A percentile compares a stretch with the other conserved stretches of the same genome.
These are phyloP conservation scores for Lutjanus argentimaculatus DNA, from an alignment of 2,797 vertebrate genomes.

Conservation along the genomic window DNA sequence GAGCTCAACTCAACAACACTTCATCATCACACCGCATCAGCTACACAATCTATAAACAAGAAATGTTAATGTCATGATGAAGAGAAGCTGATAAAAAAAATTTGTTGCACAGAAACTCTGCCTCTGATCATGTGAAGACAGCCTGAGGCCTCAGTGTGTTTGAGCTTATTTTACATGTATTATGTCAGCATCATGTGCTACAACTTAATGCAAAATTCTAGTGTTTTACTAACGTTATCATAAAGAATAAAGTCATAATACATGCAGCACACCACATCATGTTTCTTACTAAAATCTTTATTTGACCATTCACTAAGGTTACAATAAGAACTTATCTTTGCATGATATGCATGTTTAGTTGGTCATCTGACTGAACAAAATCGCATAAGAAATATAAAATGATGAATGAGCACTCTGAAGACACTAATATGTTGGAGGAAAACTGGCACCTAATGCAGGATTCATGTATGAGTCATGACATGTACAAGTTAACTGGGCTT, in stretches of 20 bases:
- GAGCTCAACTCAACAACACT: not conserved
- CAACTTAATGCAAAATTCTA: not conserved
- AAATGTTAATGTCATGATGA: not conserved
- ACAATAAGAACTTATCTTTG: too few relatives aligned
- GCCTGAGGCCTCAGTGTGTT: not conserved
- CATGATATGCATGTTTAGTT: not conserved
- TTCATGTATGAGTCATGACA: too few relatives aligned
- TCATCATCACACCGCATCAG: not conserved
- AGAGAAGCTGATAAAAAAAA: constrained; percentile 18
- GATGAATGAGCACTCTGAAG: not conserved
- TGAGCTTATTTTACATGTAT: not conserved
- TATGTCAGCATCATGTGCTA: not conserved
- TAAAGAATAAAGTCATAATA: not conserved
- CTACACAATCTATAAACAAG: not conserved
- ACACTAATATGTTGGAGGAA: not conserved
- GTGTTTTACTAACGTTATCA: not conserved
- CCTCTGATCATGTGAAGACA: not conserved
- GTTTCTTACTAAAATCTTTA: constrained; percentile 20
- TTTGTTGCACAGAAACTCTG: not conserved
- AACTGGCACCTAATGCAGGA: not conserved
- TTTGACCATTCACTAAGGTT: not conserved
- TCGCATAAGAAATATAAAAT: not conserved
- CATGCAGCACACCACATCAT: not conserved
- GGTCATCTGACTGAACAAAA: constrained; percentile 6
- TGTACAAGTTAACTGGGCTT: too few relatives aligned